Conservation (phyloP, 2,797 vertebrate species). For the Sebastes cheni region DNA sequence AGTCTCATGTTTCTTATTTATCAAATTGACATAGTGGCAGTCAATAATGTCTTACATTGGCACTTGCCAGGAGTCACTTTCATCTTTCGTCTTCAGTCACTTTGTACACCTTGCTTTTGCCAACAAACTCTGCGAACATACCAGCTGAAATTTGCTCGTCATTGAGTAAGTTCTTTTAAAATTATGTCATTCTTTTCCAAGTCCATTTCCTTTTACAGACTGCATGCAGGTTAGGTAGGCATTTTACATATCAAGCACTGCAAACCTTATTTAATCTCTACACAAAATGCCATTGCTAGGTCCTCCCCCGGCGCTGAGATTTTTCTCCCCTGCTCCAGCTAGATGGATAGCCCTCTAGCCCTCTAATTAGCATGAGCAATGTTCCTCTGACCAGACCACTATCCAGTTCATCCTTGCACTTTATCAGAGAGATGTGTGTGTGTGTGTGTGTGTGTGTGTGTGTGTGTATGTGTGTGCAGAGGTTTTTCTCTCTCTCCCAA, state of each 20-base stretch:
- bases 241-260: slow-evolving; percentile 55
- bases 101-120: slow-evolving; percentile 9
- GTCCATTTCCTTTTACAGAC: slow-evolving; percentile 14
- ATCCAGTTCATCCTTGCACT: slow-evolving; percentile 66
- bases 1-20: slow-evolving; percentile 7
- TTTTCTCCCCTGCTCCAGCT: slow-evolving; percentile 48
- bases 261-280: slow-evolving; percentile 64
- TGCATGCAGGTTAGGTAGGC: slow-evolving; percentile 15
- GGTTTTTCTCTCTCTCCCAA: slow-evolving; percentile 16
- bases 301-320: slow-evolving; percentile 39
- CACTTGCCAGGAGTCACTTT: slow-evolving; percentile 16
- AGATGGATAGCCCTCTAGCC: slow-evolving; percentile 72
- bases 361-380: slow-evolving; percentile 80
- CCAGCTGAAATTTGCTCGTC: background rate
- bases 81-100: slow-evolving; percentile 1
- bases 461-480: slow-evolving; percentile 35
- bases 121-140: background rate
- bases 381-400: slow-evolving; percentile 70
- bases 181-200: slow-evolving; percentile 1
- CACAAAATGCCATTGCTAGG: slow-evolving; percentile 48
- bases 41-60: slow-evolving; percentile 22
- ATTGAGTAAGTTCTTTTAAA: background rate
- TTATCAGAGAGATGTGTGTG: slow-evolving; percentile 54
- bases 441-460: slow-evolving; percentile 29
- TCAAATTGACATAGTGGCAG: slow-evolving; percentile 11